These are phyloP conservation scores for Cabera pusaria DNA, from an alignment of 2,888 invertebrate species.

Conservation along the genomic window DNA sequence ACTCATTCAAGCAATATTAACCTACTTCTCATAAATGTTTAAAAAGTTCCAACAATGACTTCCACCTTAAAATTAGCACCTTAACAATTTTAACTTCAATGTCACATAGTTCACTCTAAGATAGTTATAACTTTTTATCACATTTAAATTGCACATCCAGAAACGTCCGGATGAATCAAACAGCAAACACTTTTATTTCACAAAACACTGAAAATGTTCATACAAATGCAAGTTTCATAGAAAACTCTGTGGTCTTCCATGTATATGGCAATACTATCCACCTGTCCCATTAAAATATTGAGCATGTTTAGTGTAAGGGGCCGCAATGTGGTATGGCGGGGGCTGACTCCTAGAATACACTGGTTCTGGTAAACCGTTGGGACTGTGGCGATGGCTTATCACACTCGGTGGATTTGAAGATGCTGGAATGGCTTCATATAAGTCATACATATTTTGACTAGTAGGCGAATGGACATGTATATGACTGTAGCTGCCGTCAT, in stretches of 20 bases:
- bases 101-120: conserved; percentile 54
- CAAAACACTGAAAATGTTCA: conserved; percentile 50
- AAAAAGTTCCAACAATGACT: conserved; percentile 27
- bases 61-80: conserved; percentile 58
- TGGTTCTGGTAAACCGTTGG: conserved; percentile 62
- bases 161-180: conserved; percentile 46
- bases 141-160: conserved; percentile 78
- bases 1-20: conserved; percentile 32
- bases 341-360: conserved; percentile 81
- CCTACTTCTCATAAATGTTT: conserved; percentile 29
- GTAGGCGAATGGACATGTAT: conserved; percentile 70
- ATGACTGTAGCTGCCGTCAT: conserved; percentile 76
- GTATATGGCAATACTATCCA: conserved; percentile 60
- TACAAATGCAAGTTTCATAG: conserved; percentile 42
- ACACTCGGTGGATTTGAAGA: conserved; percentile 69
- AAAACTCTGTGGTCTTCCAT: conserved; percentile 46
- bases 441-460: conserved; percentile 75
- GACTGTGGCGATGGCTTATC: conserved; percentile 67
- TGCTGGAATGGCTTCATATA: conserved; percentile 72
- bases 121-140: conserved; percentile 61
- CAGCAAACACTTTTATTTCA: conserved; percentile 33
- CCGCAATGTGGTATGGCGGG: conserved; percentile 93
- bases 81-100: conserved; percentile 57
- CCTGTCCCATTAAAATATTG: conserved; percentile 84
- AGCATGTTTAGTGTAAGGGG: conserved; percentile 91